These are phyloP conservation scores for Rhabdornis inornatus DNA, from an alignment of 2,113 vertebrate species.

Conservation along the genomic window DNA sequence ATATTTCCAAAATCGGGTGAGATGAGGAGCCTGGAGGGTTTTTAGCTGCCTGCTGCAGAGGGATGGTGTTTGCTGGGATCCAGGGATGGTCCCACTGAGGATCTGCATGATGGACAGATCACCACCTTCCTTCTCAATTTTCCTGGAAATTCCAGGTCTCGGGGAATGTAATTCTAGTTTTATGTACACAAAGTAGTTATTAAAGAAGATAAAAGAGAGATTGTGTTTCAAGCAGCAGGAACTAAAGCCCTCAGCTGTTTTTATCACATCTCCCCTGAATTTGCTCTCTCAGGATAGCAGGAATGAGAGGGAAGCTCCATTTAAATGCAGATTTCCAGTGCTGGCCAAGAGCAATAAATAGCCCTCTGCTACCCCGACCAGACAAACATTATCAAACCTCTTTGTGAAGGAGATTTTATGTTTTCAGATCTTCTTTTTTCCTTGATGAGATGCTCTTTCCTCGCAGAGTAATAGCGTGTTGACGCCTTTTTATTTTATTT, in stretches of 20 bases:
- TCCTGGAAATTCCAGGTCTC: not conserved
- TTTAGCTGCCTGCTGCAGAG: not conserved
- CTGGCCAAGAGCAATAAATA: constrained; percentile 35
- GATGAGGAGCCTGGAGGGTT: not conserved
- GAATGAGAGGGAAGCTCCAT: constrained; percentile 12
- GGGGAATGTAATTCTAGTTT: not conserved
- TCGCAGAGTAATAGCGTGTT: not conserved
- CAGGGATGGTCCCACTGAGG: not conserved
- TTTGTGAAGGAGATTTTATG: constrained; percentile 14
- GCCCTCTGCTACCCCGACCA: not conserved
- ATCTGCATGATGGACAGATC: fast-evolving
- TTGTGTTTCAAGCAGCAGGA: not conserved
- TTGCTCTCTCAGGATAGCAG: not conserved
- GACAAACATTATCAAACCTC: constrained; percentile 14
- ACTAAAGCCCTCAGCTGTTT: constrained; percentile 10
- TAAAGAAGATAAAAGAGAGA: constrained; percentile 20
- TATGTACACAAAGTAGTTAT: constrained; percentile 19
- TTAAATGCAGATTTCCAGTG: constrained; percentile 61
- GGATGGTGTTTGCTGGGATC: not conserved
- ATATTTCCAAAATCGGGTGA: not conserved
- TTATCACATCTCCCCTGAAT: not conserved
- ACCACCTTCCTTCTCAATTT: not conserved
- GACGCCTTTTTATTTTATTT: constrained; percentile 25
- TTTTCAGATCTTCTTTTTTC: not conserved
- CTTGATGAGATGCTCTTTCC: not conserved